A percentile compares a stretch with the other conserved stretches of the same genome.
Evolutionary conservation across 2,113 vertebrate species (phyloP).

Genomic region (Calypte anna): DNA sequence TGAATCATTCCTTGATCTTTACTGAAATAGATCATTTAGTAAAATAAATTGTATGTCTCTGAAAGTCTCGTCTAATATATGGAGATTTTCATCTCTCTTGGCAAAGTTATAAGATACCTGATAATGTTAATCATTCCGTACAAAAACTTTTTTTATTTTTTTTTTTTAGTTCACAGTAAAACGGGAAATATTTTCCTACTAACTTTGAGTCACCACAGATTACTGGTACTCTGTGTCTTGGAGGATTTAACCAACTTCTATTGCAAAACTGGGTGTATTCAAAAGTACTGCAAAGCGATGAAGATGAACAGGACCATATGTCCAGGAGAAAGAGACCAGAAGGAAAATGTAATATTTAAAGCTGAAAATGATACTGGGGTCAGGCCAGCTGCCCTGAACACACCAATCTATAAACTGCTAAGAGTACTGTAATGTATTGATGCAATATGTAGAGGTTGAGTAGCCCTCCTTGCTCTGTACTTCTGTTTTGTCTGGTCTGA

Average conservation of each 20-base stretch:
- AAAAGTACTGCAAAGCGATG: background rate
- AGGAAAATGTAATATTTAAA: background rate
- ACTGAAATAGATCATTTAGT: conserved; percentile 46
- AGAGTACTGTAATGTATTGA: background rate
- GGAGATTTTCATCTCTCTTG: conserved; percentile 2
- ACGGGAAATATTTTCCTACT: background rate
- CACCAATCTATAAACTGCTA: background rate
- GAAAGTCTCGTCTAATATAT: background rate
- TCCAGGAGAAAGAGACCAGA: background rate
- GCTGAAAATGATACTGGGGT: background rate
- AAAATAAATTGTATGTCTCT: conserved; percentile 49
- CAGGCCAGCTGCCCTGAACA: background rate
- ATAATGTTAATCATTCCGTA: background rate
- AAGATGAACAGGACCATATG: background rate
- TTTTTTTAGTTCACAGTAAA: background rate
- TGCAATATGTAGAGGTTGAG: fast-evolving
- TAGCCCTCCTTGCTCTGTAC: background rate
- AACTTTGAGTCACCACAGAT: background rate
- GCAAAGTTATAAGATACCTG: conserved; percentile 32
- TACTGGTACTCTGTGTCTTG: background rate
- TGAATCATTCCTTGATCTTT: conserved; percentile 64
- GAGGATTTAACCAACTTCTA: background rate
- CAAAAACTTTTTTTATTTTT: background rate
- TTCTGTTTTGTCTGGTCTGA: background rate
- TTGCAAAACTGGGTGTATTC: background rate